A percentile compares a stretch with the other conserved stretches of the same genome.
phyloP scores from a whole-genome alignment of 2,113 vertebrate species.

The Mystacornis crossleyi region DNA sequence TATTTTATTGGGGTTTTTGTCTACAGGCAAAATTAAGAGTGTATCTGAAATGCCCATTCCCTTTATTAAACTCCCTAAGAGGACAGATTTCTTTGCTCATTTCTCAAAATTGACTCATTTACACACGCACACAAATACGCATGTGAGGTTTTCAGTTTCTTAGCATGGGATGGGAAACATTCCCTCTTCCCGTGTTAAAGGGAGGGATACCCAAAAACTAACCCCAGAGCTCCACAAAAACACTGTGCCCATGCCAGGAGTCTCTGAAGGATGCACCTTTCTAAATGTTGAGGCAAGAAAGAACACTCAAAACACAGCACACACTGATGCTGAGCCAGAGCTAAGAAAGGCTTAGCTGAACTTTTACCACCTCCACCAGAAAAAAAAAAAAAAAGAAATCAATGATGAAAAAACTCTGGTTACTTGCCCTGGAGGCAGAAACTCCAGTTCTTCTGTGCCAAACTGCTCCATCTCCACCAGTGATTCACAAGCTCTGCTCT shows the following conservation, averaged over 20 bases:
- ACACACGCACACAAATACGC: fast-evolving
- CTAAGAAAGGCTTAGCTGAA: neutral
- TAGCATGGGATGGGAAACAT: neutral
- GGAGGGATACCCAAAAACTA: neutral
- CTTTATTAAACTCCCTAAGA: neutral
- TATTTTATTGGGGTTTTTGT: neutral
- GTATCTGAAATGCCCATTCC: neutral
- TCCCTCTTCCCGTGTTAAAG: neutral
- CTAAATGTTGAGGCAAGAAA: neutral
- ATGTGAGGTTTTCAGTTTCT: neutral
- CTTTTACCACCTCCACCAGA: neutral
- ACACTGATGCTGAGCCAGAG: neutral
- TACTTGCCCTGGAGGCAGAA: neutral
- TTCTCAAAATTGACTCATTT: neutral
- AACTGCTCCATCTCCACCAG: neutral
- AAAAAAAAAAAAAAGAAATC: too few species aligned
- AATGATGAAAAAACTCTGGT: fast-evolving
- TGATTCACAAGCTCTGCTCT: fast-evolving
- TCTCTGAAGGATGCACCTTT: neutral
- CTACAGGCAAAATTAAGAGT: neutral
- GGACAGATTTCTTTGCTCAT: neutral
- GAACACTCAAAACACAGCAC: neutral
- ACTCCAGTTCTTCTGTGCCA: neutral
- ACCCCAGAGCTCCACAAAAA: neutral
- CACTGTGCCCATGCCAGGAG: fast-evolving